Evolutionary conservation across 2,797 vertebrate species (phyloP).

Genomic region (Acrossocheilus wenchowensis): DNA sequence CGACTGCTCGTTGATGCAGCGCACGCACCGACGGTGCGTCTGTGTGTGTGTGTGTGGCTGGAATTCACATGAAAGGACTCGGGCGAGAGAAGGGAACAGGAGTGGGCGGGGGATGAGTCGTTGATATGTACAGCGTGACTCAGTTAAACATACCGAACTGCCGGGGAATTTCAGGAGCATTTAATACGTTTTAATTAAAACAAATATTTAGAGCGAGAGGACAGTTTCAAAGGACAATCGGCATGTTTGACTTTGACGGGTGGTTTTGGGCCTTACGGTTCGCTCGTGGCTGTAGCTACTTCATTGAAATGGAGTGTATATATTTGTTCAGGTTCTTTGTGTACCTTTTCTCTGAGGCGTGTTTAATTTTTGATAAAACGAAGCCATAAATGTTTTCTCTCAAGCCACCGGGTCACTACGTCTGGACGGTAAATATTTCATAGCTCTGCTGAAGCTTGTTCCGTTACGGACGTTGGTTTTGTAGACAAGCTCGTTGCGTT

Average conservation of each 20-base stretch:
- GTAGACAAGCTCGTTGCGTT: not conserved
- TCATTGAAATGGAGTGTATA: slow-evolving; percentile 52
- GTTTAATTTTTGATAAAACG: slow-evolving; percentile 62
- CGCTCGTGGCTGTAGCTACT: not conserved
- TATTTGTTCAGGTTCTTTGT: slow-evolving; percentile 53
- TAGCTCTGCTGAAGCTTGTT: slow-evolving; percentile 27
- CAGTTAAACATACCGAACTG: slow-evolving; percentile 64
- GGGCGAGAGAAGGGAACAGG: slow-evolving; percentile 42
- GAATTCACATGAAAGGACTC: slow-evolving; percentile 65
- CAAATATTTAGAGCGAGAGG: slow-evolving; percentile 54
- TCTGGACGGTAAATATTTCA: slow-evolving; percentile 58
- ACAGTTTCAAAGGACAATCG: slow-evolving; percentile 34
- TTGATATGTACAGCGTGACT: slow-evolving; percentile 66
- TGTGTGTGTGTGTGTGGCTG: slow-evolving; percentile 63
- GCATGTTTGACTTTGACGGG: slow-evolving; percentile 23
- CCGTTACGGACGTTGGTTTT: not conserved
- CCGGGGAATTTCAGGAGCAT: slow-evolving; percentile 58
- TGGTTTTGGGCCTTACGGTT: slow-evolving; percentile 24
- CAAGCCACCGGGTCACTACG: slow-evolving; percentile 45
- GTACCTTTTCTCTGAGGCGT: slow-evolving; percentile 39
- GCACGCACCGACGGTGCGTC: slow-evolving; percentile 59
- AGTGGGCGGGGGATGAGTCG: slow-evolving; percentile 56
- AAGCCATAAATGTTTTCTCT: slow-evolving; percentile 51
- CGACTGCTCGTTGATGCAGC: slow-evolving; percentile 62
- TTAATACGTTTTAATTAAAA: slow-evolving; percentile 63